A percentile compares a stretch with the other conserved stretches of the same genome.
Evolutionary conservation across 2,113 vertebrate genomes (phyloP).

Genomic region (Prietella phreatophila): DNA sequence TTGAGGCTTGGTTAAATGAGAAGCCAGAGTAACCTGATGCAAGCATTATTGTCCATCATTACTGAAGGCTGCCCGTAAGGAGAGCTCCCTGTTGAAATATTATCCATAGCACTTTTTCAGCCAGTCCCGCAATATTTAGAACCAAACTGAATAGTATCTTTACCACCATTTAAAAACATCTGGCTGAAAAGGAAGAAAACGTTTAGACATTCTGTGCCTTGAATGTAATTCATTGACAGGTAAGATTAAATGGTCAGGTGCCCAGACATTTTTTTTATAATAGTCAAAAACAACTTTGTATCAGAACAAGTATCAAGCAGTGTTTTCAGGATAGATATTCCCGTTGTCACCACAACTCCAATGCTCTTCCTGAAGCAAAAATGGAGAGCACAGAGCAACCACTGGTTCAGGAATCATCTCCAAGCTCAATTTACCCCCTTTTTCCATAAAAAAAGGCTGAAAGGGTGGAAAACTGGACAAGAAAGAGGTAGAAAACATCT

Average conservation of each 20-base stretch:
- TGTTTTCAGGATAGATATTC: slow-evolving; percentile 31
- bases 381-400: slow-evolving; percentile 10
- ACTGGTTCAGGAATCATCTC: slow-evolving; percentile 33
- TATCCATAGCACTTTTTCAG: slow-evolving; percentile 50
- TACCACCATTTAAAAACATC: not conserved
- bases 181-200: not conserved
- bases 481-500: slow-evolving; percentile 63
- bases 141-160: slow-evolving; percentile 59
- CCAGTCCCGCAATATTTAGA: slow-evolving; percentile 58
- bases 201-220: not conserved
- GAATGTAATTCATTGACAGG: not conserved
- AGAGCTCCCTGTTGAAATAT: slow-evolving; percentile 66
- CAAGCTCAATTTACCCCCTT: slow-evolving; percentile 52
- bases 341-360: slow-evolving; percentile 53
- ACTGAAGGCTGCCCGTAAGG: slow-evolving; percentile 67
- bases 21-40: slow-evolving; percentile 66
- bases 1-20: slow-evolving; percentile 64
- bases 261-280: not conserved
- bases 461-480: slow-evolving; percentile 43
- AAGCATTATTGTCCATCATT: slow-evolving; percentile 57
- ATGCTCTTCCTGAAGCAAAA: slow-evolving; percentile 47
- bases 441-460: slow-evolving; percentile 33
- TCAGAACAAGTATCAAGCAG: slow-evolving; percentile 7
- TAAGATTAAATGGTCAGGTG: not conserved
- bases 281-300: not conserved